Evolutionary conservation across 1,140 invertebrate genomes (phyloP), one percentile per base, ranked within the genome.

Genomic region (Microplitis mediator): DNA sequence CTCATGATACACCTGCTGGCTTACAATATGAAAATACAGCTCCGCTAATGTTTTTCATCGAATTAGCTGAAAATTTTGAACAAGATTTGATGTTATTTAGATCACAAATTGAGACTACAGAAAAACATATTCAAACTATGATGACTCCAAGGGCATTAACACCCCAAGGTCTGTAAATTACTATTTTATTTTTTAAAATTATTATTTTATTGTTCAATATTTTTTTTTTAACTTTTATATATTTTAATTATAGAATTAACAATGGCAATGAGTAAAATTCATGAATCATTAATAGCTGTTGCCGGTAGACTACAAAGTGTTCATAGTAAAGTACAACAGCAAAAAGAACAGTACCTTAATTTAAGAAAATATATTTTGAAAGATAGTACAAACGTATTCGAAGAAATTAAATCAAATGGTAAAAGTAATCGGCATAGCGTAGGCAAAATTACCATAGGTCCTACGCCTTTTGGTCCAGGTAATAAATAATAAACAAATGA

Each of bases 301-400:
- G 95, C 95, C 61, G 95, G 94, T 0, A 91, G 93, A 66, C 81
- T 97, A 23, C 95, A 97, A 78, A 90, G 91, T 2, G 90, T 95
- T 1, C 95, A 97, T 83, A 87, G 92, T 76, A 90, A 91, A 71
- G 91, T 91, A 4, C 91, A 93, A 77, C 89, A 90, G 4, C 93
- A 95, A 79, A 96, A 96, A 84, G 93, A 95, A 74, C 92, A 94
- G 62, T 96, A 94, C 81, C 84, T 95, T 0, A 94, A 93, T 79
- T 90, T 95, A 54, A 85, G 94, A 16, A 94, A 93, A 79, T 92
- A 94, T 71, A 89, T 94, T 4, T 87, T 95, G 35, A 93, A 94
- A 74, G 95, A 96, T 79, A 89, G 89, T 36, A 91, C 91, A 6
- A 93, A 95, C 81, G 91, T 96, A 3, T 96, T 96, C 79, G 91